These are phyloP conservation scores for Mylabris phalerata DNA, from an alignment of 1,140 invertebrate genomes.

Conservation along the genomic window DNA sequence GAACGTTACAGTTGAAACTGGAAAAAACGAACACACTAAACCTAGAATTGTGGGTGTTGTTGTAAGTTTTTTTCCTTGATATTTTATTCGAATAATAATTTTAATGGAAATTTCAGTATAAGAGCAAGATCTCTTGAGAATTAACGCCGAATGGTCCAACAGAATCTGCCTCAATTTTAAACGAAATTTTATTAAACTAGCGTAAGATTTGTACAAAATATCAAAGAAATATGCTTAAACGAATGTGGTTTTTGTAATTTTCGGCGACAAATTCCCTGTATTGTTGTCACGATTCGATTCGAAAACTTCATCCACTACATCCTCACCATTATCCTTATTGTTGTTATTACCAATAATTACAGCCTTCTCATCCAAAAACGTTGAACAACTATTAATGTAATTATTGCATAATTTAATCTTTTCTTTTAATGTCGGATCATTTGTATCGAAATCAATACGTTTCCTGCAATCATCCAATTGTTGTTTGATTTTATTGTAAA, in stretches of 20 bases:
- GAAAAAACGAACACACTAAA: slow-evolving; percentile 4
- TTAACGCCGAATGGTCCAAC: no score
- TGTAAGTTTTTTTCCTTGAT: slow-evolving; percentile 17
- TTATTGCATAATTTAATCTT: slow-evolving; percentile 21
- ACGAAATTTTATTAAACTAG: no score
- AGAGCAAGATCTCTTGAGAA: no score
- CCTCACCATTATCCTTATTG: slow-evolving; percentile 17
- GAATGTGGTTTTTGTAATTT: no score
- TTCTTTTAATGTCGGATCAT: slow-evolving; percentile 19
- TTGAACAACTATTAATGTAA: slow-evolving; percentile 27
- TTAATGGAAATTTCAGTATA: no score
- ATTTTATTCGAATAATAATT: no score
- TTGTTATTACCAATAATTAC: slow-evolving; percentile 16
- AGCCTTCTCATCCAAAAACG: slow-evolving; percentile 28
- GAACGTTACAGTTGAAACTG: not conserved
- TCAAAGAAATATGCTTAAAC: no score
- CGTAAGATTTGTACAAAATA: no score
- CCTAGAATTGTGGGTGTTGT: slow-evolving; percentile 27
- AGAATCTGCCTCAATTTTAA: no score
- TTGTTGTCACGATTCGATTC: no score
- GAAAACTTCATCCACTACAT: not conserved
- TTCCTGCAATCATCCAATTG: not conserved
- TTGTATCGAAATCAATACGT: not conserved
- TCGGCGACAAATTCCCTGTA: no score
- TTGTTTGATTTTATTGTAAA: slow-evolving; percentile 8